Percentiles rank a stretch among this genome's conserved stretches.
These are phyloP conservation scores for Acrobeloides nanus DNA, from an alignment of 2,888 invertebrate genomes.

Conservation along the genomic window DNA sequence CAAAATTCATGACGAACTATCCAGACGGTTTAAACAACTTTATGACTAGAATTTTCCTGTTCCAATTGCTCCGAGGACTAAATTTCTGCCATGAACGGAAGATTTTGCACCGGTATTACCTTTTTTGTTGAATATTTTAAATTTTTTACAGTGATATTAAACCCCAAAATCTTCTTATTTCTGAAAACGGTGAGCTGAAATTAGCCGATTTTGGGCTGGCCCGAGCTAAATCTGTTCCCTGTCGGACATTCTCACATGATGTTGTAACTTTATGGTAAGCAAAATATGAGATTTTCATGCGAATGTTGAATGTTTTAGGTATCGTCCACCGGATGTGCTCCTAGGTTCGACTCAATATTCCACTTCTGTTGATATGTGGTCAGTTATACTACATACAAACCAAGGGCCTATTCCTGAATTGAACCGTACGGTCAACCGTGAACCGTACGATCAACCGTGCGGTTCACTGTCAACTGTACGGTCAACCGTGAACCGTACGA, in stretches of 20 bases:
- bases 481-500: no score
- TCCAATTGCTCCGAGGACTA: conserved; percentile 88
- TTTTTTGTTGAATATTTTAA: background rate
- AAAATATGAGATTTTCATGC: conserved; percentile 2
- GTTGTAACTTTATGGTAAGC: conserved; percentile 52
- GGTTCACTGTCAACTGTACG: no score
- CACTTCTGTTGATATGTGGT: conserved; percentile 66
- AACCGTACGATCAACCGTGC: no score
- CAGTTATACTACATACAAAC: conserved; percentile 18
- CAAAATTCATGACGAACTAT: conserved; percentile 95
- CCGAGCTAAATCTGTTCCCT: conserved; percentile 94
- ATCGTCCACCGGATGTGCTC: conserved; percentile 94
- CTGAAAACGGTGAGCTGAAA: conserved; percentile 91
- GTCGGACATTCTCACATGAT: conserved; percentile 95
- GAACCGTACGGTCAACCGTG: no score
- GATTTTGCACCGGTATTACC: conserved; percentile 70
- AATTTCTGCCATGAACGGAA: conserved; percentile 91
- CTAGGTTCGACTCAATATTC: conserved; percentile 79
- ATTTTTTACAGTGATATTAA: conserved; percentile 72
- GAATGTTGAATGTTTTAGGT: conserved; percentile 90
- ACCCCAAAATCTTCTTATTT: conserved; percentile 94
- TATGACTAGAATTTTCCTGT: conserved; percentile 79
- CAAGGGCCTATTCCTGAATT: no score
- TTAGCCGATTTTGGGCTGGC: conserved; percentile 87
- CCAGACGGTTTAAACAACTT: conserved; percentile 84